These are phyloP conservation scores for Myrmecobius fasciatus DNA, from an alignment of 2,113 vertebrate genomes.

Conservation along the genomic window DNA sequence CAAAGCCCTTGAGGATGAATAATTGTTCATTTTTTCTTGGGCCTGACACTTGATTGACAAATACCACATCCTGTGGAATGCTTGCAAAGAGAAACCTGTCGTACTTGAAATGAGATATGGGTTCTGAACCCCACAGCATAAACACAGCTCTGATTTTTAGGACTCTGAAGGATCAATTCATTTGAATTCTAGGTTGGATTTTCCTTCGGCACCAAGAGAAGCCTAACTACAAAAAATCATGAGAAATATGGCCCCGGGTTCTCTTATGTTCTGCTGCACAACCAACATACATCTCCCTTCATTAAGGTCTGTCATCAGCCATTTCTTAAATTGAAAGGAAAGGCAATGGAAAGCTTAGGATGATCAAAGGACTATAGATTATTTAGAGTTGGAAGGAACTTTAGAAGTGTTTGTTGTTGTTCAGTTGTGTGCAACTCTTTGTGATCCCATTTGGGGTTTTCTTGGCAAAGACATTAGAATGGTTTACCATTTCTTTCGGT, in stretches of 20 bases:
- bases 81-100: slow-evolving; percentile 39
- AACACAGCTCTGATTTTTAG: not conserved
- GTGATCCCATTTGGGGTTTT: too few species aligned
- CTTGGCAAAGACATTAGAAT: too few species aligned
- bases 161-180: slow-evolving; percentile 11
- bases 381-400: not conserved
- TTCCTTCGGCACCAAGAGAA: slow-evolving; percentile 39
- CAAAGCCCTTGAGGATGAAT: slow-evolving; percentile 7
- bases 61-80: fast-evolving
- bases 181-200: slow-evolving; percentile 41
- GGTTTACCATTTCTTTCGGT: too few species aligned
- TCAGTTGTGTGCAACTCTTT: too few species aligned
- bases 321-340: slow-evolving; percentile 26
- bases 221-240: slow-evolving; percentile 46
- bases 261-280: slow-evolving; percentile 25
- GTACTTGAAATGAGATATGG: slow-evolving; percentile 12
- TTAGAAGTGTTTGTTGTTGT: not conserved
- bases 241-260: not conserved
- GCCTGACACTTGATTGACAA: fast-evolving
- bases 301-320: not conserved
- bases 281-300: slow-evolving; percentile 30
- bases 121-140: not conserved
- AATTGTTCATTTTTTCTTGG: not conserved
- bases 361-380: not conserved
- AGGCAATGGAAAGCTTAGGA: not conserved